A percentile compares a stretch with the other conserved stretches of the same genome.
phyloP scores from a whole-genome alignment of 1,140 invertebrate species.

The Protaetia brevitarsis region DNA sequence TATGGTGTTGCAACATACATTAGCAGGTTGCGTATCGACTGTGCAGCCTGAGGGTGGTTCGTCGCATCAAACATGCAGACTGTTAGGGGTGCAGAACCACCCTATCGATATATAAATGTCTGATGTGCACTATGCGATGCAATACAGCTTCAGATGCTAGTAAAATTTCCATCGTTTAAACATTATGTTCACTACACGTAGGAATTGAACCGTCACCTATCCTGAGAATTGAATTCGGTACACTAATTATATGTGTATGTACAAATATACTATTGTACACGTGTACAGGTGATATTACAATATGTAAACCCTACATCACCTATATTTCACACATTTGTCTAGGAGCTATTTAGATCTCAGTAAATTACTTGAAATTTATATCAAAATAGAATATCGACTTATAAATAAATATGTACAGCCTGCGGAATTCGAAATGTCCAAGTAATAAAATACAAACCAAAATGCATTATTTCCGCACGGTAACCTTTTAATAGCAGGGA shows the following conservation, averaged over 20 bases:
- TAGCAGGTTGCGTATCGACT: constrained; percentile 40
- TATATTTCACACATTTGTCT: neutral
- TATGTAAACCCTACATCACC: neutral
- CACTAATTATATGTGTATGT: too few relatives aligned
- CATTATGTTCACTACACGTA: neutral
- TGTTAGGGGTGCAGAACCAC: constrained; percentile 25
- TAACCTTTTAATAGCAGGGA: too few relatives aligned
- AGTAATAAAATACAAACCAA: too few relatives aligned
- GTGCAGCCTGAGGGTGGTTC: constrained; percentile 19
- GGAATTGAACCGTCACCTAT: neutral
- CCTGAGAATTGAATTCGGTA: neutral
- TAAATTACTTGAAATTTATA: too few relatives aligned
- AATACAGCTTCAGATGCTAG: neutral
- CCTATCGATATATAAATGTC: constrained; percentile 32
- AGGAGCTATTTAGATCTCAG: too few relatives aligned
- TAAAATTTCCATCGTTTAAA: neutral
- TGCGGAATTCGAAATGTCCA: too few relatives aligned
- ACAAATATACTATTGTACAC: too few relatives aligned
- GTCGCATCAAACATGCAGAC: constrained; percentile 29
- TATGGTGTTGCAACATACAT: constrained; percentile 45
- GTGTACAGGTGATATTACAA: neutral
- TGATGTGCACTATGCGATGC: constrained; percentile 3
- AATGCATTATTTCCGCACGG: too few relatives aligned
- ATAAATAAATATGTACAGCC: too few relatives aligned
- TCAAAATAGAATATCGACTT: too few relatives aligned